A percentile compares a stretch with the other conserved stretches of the same genome.
These are phyloP conservation scores for Marasmarcha lunaedactyla DNA, from an alignment of 2,888 invertebrate genomes.

Conservation along the genomic window DNA sequence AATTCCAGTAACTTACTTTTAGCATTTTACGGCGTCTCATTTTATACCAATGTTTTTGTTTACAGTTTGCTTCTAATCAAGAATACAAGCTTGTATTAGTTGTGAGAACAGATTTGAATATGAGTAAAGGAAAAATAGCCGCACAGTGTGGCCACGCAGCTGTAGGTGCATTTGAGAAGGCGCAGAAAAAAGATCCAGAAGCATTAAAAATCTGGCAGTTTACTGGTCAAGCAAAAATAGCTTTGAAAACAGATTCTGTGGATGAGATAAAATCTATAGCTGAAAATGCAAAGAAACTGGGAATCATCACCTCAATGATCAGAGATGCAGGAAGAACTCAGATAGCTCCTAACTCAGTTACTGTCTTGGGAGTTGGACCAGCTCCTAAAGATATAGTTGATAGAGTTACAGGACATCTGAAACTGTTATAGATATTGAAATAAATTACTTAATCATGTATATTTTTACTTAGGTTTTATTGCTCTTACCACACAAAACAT, in stretches of 20 bases:
- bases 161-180: constrained; percentile 84
- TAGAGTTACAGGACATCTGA: constrained; percentile 88
- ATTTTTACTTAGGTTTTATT: too few species aligned
- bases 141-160: constrained; percentile 97
- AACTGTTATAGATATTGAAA: constrained; percentile 74
- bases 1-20: not conserved
- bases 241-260: constrained; percentile 84
- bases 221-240: constrained; percentile 89
- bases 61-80: constrained; percentile 50
- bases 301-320: constrained; percentile 81
- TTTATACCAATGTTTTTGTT: too few species aligned
- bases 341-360: constrained; percentile 87
- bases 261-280: constrained; percentile 77
- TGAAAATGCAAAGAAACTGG: constrained; percentile 75
- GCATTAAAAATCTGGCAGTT: constrained; percentile 70
- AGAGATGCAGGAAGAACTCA: constrained; percentile 95
- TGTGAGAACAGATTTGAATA: constrained; percentile 89
- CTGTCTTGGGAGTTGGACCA: constrained; percentile 94
- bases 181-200: constrained; percentile 71
- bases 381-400: constrained; percentile 82
- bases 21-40: too few species aligned
- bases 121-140: constrained; percentile 95
- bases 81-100: constrained; percentile 88
- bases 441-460: not conserved
- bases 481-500: too few species aligned